Evolutionary conservation across 1,140 invertebrate genomes (phyloP).

Genomic region (Helicoverpa zea): DNA sequence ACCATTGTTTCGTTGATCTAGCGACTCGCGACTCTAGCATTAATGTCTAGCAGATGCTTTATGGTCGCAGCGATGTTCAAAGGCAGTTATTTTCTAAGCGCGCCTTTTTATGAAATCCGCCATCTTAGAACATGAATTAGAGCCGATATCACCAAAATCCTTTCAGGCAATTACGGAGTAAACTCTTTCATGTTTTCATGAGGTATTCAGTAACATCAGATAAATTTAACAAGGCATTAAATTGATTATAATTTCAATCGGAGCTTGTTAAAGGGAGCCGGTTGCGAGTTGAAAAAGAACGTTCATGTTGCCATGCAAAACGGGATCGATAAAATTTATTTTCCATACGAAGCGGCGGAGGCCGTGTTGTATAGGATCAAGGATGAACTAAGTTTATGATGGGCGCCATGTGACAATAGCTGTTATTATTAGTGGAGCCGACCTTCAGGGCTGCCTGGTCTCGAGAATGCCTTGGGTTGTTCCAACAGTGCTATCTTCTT

Average conservation of each 20-base stretch:
- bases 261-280: constrained; percentile 31
- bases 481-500: constrained; percentile 76
- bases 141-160: neutral
- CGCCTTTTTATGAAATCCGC: neutral
- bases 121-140: neutral
- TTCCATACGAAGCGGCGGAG: neutral
- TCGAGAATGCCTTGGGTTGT: constrained; percentile 68
- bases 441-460: constrained; percentile 74
- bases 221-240: constrained; percentile 35
- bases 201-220: constrained; percentile 34
- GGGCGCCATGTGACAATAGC: constrained; percentile 50
- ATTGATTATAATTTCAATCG: constrained; percentile 28
- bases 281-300: constrained; percentile 26
- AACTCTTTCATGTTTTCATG: constrained; percentile 19
- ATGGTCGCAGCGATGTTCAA: constrained; percentile 52
- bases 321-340: constrained; percentile 30
- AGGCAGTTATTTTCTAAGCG: constrained; percentile 11
- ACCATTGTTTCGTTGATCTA: constrained; percentile 78
- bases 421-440: constrained; percentile 68
- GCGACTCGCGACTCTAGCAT: constrained; percentile 63
- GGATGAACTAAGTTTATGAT: constrained; percentile 4
- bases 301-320: constrained; percentile 40
- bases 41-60: constrained; percentile 80
- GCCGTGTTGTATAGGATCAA: neutral
- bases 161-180: neutral